Base-by-base conservation (phyloP, 1,140 invertebrate genomes). In the Plutomurus gul region DNA sequence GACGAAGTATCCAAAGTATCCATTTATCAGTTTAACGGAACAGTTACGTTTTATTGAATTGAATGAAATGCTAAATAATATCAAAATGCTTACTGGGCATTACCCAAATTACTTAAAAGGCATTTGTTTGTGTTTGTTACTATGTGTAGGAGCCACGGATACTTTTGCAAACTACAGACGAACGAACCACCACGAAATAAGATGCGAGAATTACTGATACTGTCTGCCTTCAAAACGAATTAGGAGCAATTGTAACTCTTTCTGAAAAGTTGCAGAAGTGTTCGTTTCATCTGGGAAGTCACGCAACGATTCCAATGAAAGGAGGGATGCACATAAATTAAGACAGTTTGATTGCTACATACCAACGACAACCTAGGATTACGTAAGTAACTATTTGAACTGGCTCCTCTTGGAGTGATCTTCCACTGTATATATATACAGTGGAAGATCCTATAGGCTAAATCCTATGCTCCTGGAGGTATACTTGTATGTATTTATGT, bases 211-310 rank as follows among this genome's bases (percentile, higher is more conserved):
- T n/a, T n/a, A n/a, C n/a, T n/a, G 56, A 65, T 16, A 65, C 56
- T 65, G 30, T 25, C 27, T 65, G 25, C n/a, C 36, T 65, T 65
- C 56, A 65, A 65, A 65, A 65, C 56, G 27, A 65, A 65, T 65
- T 65, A 65, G 27, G 56, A 33, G 56, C 56, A 16, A 65, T 65
- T 65, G 56, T 65, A 65, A 65, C 56, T 65, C 56, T 65, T 65
- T 65, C 56, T 65, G 56, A 65, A 27, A 65, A 65, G 30, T 65
- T 65, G 56, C 56, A 65, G 56, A 65, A 65, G 56, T 65, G 30
- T 65, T 33, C 56, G 27, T 65, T 65, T 65, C 56, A 65, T 65
- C 56, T 65, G 56, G 30, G 18, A 65, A 65, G 56, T 65, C 56
- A 65, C 56, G 56, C 56, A 65, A 30, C 30, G 56, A n/a, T n/a